These are phyloP conservation scores for Aphaenogaster ashmeadi DNA, from an alignment of 1,140 invertebrate species.

Conservation along the genomic window DNA sequence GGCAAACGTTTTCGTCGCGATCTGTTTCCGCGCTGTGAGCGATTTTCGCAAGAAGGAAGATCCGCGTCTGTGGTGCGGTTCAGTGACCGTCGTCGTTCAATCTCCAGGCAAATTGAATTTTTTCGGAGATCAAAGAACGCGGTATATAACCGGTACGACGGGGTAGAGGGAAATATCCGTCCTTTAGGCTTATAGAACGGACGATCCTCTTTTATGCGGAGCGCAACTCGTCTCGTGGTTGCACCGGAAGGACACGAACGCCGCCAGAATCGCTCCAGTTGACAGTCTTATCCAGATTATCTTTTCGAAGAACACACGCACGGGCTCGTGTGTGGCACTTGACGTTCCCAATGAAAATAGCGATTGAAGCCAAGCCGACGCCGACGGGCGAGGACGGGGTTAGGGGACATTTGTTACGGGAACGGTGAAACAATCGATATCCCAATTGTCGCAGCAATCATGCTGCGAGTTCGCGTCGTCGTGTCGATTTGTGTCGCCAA, in stretches of 20 bases:
- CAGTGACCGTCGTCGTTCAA: constrained; percentile 82
- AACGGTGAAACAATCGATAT: constrained; percentile 46
- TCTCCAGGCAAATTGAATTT: constrained; percentile 86
- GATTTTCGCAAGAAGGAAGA: constrained; percentile 30
- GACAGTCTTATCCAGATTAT: constrained; percentile 33
- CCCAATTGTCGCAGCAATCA: constrained; percentile 44
- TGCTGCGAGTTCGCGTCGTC: constrained; percentile 7
- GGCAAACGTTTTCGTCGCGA: constrained; percentile 74
- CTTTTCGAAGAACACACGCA: neutral
- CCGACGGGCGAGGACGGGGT: neutral
- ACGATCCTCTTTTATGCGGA: constrained; percentile 53
- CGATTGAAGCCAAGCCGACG: neutral
- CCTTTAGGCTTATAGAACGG: constrained; percentile 51
- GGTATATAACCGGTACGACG: constrained; percentile 74
- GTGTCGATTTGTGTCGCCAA: constrained; percentile 35
- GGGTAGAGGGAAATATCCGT: constrained; percentile 59
- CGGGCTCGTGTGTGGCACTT: neutral
- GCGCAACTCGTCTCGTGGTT: constrained; percentile 10
- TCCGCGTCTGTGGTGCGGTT: constrained; percentile 72
- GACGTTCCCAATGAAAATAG: constrained; percentile 38
- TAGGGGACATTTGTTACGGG: constrained; percentile 1
- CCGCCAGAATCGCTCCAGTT: constrained; percentile 5
- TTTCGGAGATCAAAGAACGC: constrained; percentile 85
- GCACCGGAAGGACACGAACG: constrained; percentile 24
- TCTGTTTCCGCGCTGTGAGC: constrained; percentile 50